phyloP scores from a whole-genome alignment of 2,113 vertebrate species.

The Meles meles region DNA sequence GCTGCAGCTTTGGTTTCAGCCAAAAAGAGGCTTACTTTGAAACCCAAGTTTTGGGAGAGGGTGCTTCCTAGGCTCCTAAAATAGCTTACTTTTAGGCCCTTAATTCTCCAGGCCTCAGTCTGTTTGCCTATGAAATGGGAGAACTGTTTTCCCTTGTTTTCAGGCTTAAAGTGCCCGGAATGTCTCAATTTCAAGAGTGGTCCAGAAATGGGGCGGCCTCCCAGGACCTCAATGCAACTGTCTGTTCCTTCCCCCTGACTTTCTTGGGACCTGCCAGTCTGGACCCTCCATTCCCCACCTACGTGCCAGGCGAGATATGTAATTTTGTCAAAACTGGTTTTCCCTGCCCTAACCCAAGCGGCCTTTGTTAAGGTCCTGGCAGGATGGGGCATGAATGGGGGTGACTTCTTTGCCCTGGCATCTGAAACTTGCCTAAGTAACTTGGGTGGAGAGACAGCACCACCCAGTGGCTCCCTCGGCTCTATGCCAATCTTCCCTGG shows the following conservation, averaged over 20 bases:
- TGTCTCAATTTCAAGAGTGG: neutral
- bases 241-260: neutral
- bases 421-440: conserved; percentile 29
- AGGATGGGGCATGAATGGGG: conserved; percentile 69
- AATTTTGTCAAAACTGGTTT: conserved; percentile 65
- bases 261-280: neutral
- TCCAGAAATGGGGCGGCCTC: neutral
- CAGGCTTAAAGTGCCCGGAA: neutral
- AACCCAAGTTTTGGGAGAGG: conserved; percentile 18
- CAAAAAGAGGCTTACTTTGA: conserved; percentile 41
- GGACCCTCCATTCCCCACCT: conserved; percentile 29
- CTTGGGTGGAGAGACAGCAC: conserved; percentile 68
- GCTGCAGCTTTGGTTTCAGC: neutral
- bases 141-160: neutral
- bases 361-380: conserved; percentile 69
- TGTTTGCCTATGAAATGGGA: conserved; percentile 23
- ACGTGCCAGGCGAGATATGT: neutral
- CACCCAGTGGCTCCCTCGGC: conserved; percentile 62
- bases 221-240: neutral
- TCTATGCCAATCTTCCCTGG: neutral
- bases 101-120: neutral
- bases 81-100: conserved; percentile 4
- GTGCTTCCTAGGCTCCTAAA: neutral
- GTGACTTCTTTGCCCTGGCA: conserved; percentile 73
- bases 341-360: conserved; percentile 61